Evolutionary conservation across 2,888 invertebrate genomes (phyloP), one percentile per base, ranked within the genome.

Genomic region (Polyploca ridens): DNA sequence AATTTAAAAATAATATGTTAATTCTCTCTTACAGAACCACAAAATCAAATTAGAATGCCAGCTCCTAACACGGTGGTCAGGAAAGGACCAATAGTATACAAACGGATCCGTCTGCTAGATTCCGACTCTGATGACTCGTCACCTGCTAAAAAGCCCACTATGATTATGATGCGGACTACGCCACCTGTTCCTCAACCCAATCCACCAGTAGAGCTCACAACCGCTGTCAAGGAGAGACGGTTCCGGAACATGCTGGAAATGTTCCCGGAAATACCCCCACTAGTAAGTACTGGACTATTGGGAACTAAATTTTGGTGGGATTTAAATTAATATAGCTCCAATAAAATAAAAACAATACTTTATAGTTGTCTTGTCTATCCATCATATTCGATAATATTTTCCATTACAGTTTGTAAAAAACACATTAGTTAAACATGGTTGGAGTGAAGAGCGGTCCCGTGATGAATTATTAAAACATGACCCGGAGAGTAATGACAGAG

Each of bases 171-270:
- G 54, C 60, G 11, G 16, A 4, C 27, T 8, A 61, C 63, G 1
- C 57, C 66, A 11, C 65, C 73, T 7, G 49, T 62, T 0, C 58
- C 75, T 11, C 63, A 61, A 14, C 61, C 70, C 1, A 59, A 5
- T 49, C n/a, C 64, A 3, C 65, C 69, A 4, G 62, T 74, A 0
- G 89, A 92, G 72, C 82, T 95, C 7, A 91, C 94, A 4, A 86
- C 89, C 0, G 85, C 90, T 58, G 90, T 95, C n/a, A 95, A 94
- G 71, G 95, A 95, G 76, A 90, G 94, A 63, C 90, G 95, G 69
- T 95, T 96, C 80, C 93, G 94, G 80, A 96, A 96, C 84, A 94
- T 96, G 88, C 87, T 94, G 69, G 94, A 95, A 81, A 95, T 95
- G 88, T 96, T 95, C 78, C 96, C 96, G 6, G 93, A 95, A 65